Evolutionary conservation across 2,888 invertebrate species (phyloP), one percentile per base, ranked within the genome.

Genomic region (Conchocele bisecta): DNA sequence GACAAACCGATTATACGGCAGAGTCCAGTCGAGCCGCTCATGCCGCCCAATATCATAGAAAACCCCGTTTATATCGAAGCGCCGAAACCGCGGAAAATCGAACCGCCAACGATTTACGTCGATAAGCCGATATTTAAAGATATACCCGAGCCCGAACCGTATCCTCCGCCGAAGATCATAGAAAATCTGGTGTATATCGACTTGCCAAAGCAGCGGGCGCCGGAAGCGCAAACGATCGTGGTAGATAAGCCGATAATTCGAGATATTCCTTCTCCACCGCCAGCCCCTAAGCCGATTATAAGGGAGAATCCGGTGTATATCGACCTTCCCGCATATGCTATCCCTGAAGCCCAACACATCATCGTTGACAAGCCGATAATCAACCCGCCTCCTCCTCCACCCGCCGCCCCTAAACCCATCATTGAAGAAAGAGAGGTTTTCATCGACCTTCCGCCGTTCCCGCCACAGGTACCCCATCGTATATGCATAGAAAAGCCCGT

Each of bases 111-210:
- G 2, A 75, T 75, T n/a, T 57, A 60, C 37, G 75, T 75, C 3
- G 75, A 75, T 35, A 64, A 57, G 29, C 75, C 75, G 1, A 53
- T 75, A 5, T 68, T 75, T 26, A 65, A 65, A 28, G 60, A 66
- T 24, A 51, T 71, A 15, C 51, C 59, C 11, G 42, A 67, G 9
- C 66, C 66, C 60, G 56, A 64, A 11, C 53, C 53, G 3, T 70
- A 64, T 5, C 72, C 75, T 1, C 24, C 56, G 13, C 75, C 75
- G 5, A 44, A 58, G 3, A 48, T 75, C 5, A 53, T 72, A 24
- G 71, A 71, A 22, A 39, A 54, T n/a, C 57, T 60, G 7, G 57
- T 67, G 15, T 17, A 44, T 17, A 64, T 75, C 22, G 51, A 64
- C 1, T 71, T 68, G 13, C 75, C 75, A 4, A 39, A 48, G 11